Evolutionary conservation across 2,113 vertebrate genomes (phyloP).

Genomic region (Solea solea): DNA sequence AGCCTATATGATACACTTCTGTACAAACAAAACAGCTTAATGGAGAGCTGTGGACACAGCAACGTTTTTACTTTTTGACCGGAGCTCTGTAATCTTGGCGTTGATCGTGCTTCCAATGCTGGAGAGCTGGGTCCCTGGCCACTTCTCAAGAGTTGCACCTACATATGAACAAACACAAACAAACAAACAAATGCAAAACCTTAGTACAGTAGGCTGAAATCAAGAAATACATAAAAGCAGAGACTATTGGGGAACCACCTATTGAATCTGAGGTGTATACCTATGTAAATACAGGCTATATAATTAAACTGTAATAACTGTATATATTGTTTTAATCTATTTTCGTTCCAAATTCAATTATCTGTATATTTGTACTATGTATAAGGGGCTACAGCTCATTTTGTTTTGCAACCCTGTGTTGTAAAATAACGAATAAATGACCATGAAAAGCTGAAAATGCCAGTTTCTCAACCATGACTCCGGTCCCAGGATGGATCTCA

Average conservation of each 20-base stretch:
- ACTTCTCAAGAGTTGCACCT: constrained; percentile 29
- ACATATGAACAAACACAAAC: background rate
- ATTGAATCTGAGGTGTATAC: too few relatives aligned
- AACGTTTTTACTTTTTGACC: constrained; percentile 17
- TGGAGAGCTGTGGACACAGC: background rate
- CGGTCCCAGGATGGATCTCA: constrained; percentile 21
- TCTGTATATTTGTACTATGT: background rate
- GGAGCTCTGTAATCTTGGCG: constrained; percentile 24
- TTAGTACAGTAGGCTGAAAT: background rate
- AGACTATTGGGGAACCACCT: background rate
- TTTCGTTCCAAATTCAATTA: too few relatives aligned
- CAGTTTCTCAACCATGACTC: constrained; percentile 22
- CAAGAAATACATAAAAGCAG: background rate
- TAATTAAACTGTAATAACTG: background rate
- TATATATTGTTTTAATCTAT: too few relatives aligned
- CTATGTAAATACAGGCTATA: background rate
- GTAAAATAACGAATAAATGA: too few relatives aligned
- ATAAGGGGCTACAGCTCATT: too few relatives aligned
- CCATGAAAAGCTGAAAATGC: too few relatives aligned
- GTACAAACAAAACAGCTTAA: too few relatives aligned
- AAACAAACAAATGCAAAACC: too few relatives aligned
- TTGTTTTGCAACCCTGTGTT: too few relatives aligned
- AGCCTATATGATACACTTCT: too few relatives aligned
- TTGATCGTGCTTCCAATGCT: constrained; percentile 16
- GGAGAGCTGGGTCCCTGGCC: constrained; percentile 11